phyloP scores from a whole-genome alignment of 1,140 invertebrate species.

The Neocloeon triangulifer region DNA sequence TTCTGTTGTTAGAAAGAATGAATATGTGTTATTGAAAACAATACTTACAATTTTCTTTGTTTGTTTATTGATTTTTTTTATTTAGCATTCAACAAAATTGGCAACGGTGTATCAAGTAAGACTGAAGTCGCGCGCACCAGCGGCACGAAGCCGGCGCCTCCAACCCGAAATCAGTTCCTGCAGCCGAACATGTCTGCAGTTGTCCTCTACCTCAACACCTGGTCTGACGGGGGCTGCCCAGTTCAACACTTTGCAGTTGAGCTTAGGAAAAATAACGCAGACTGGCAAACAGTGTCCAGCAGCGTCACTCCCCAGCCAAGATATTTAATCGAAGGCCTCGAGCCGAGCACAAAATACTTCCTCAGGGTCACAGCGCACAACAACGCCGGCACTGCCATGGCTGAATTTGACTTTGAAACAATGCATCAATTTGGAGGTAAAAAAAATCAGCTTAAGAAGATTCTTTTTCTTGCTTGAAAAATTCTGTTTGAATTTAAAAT shows the following conservation, averaged over 20 bases:
- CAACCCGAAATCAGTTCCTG: constrained; percentile 21
- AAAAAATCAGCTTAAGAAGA: too few relatives aligned
- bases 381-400: constrained; percentile 40
- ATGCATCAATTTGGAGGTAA: constrained; percentile 25
- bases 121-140: constrained; percentile 27
- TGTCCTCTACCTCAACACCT: constrained; percentile 31
- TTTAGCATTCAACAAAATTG: constrained; percentile 27
- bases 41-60: too few relatives aligned
- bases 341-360: constrained; percentile 38
- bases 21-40: too few relatives aligned
- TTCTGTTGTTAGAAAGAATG: too few relatives aligned
- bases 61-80: too few relatives aligned
- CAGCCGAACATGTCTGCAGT: constrained; percentile 34
- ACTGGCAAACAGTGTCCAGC: constrained; percentile 18
- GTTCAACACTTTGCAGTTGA: constrained; percentile 36
- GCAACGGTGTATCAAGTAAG: constrained; percentile 25
- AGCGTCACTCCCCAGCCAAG: constrained; percentile 23
- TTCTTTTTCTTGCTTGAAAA: too few relatives aligned
- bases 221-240: constrained; percentile 40
- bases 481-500: too few relatives aligned
- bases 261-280: constrained; percentile 19
- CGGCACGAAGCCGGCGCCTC: constrained; percentile 27
- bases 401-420: constrained; percentile 39
- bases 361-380: constrained; percentile 41
- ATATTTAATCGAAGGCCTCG: constrained; percentile 32